Evolutionary conservation across 2,888 invertebrate species (phyloP).

Genomic region (Netelia virgata): DNA sequence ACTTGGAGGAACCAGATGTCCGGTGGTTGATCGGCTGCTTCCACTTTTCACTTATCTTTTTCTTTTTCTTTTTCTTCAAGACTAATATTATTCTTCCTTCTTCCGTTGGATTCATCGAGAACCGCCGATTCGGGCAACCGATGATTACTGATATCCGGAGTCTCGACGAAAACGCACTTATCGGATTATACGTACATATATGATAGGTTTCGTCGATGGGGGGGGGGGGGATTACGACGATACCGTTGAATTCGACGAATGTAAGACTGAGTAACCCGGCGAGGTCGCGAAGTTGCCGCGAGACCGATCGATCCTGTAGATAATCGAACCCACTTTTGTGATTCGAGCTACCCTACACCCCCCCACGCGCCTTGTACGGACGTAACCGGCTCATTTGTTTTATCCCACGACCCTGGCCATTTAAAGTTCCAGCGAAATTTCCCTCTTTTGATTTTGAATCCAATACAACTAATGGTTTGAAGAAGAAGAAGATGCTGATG

Average conservation of each 20-base stretch:
- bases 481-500: no score
- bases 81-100: background rate
- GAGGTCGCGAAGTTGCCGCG: background rate
- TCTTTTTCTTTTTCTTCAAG: background rate
- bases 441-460: no score
- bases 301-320: constrained; percentile 25
- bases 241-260: constrained; percentile 23
- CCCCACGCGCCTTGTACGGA: background rate
- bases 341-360: background rate
- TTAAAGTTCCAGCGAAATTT: no score
- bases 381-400: background rate
- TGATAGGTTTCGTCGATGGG: background rate
- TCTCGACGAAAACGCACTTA: constrained; percentile 4
- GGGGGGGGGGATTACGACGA: constrained; percentile 21
- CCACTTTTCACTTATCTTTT: background rate
- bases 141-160: constrained; percentile 27
- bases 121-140: constrained; percentile 7
- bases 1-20: background rate
- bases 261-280: background rate
- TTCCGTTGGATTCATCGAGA: background rate
- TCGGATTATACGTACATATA: background rate
- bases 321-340: constrained; percentile 37
- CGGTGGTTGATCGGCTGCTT: constrained; percentile 8
- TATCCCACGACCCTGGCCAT: no score
- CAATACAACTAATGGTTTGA: background rate